Evolutionary conservation across 2,113 vertebrate species (phyloP), one percentile per base, ranked within the genome.

Genomic region (Uria aalge): DNA sequence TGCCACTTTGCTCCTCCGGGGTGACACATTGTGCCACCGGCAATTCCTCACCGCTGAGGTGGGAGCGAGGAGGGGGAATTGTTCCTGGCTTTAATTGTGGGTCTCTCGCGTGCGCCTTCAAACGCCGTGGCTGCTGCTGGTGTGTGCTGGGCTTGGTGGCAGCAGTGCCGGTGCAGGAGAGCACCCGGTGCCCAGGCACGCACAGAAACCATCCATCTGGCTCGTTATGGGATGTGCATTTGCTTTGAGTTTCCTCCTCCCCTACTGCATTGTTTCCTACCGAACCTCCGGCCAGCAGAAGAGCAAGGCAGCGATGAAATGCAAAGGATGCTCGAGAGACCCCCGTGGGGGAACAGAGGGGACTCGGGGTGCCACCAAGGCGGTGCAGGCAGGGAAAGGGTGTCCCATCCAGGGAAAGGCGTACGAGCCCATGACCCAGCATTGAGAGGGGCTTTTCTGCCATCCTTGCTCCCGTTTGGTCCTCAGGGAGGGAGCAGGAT

Each of bases 1-100:
- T 96, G 96, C 96, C 86, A 72, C 90, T 90, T 93, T 30, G 64
- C 60, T 91, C 53, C 77, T 81, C 20, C 0, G 8, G 69, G 80
- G 83, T 62, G 94, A 91, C 57, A 76, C 79, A 63, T 80, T 52
- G 79, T 96, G 92, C 86, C 2, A 32, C 48, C 8, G 13, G 90
- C 77, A 67, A 55, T 80, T 92, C 47, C 47, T 94, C 2, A 3
- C 52, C 6, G 9, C 90, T 12, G 57, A 56, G 74, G 26, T 57
- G 45, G 66, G 50, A 85, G 56, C 4, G 4, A 57, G 79, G 40
- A 95, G 50, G 16, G 15, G 22, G 53, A 67, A 50, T 71, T 26
- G 43, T 45, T 77, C 73, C 63, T n/a, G 18, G 56, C 40, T 84
- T 71, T 64, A 48, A 63, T 15, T 45, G 64, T 34, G 26, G 4